Conservation (phyloP, 2,797 vertebrate species). For the Sebastes cheni region DNA sequence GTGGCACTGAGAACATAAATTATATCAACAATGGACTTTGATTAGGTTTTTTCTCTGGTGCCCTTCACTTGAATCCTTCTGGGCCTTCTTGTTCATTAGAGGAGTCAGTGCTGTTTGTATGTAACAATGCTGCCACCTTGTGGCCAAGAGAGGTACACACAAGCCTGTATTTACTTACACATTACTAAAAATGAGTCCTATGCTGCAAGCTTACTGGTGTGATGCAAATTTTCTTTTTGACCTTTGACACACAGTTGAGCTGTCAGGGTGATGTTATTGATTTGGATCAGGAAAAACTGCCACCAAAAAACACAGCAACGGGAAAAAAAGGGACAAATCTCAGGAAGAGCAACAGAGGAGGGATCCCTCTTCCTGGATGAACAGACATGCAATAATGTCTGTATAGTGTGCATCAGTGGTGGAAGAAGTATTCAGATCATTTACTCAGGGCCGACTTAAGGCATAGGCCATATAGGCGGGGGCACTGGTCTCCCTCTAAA, state of each 20-base stretch:
- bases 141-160: slow-evolving; percentile 2
- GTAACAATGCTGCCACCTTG: slow-evolving; percentile 37
- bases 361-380: background rate
- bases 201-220: background rate
- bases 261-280: too few relatives aligned
- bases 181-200: background rate
- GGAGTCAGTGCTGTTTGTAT: background rate
- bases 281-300: background rate
- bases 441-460: too few relatives aligned
- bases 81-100: background rate
- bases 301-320: background rate
- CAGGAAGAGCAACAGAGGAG: background rate
- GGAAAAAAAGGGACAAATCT: background rate
- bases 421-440: too few relatives aligned
- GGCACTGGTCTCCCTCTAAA: too few relatives aligned
- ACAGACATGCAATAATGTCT: background rate
- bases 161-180: background rate
- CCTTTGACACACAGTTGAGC: background rate
- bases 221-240: background rate
- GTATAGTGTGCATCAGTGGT: background rate
- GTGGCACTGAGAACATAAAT: background rate
- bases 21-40: background rate
- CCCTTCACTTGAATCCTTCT: background rate
- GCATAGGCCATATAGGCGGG: too few relatives aligned
- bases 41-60: background rate